Base-by-base conservation (phyloP, 1,140 invertebrate genomes). In the Coenobita brevimanus region DNA sequence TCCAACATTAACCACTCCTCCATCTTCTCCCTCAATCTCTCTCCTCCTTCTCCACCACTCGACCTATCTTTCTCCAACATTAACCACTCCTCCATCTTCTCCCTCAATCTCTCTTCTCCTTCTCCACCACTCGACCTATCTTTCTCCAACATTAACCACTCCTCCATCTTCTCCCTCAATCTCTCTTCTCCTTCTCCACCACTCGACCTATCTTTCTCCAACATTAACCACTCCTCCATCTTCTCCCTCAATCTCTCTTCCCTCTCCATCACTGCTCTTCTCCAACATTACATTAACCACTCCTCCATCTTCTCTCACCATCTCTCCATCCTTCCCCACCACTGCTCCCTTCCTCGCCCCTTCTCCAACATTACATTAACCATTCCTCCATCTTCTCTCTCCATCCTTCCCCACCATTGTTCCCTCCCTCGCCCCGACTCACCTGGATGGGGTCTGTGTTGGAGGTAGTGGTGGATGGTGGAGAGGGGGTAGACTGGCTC, bases 381-480 rank as follows among this genome's bases (percentile, higher is more conserved):
- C 30, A 30, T 33, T 21, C 21, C n/a, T 0, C 30, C 62, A 6
- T 3, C 3, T 64, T 30, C 33, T 21, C 62, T 21, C 62, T 64
- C 62, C n/a, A 3, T 64, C 62, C 17, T 17, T 17, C 62, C 62
- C 62, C n/a, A n/a, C 2, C 62, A 2, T 15, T 24, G 62, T 4
- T 4, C 8, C 50, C 21, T 21, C 8, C 50, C 24, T 1, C 8
- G 24, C 21, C 30, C 3, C 3, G 24, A 73, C 82, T 50, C 24
- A 83, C 82, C 30, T 3, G 36, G 17, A 10, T 75, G 41, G 4
- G 82, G 82, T 24, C 54, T 10, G 33, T 83, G 69, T 50, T 83
- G 82, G n/a, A 83, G 46, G 46, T 73, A 83, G 67, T 83, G 82
- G 13, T 83, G 69, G 67, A 83, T 83, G 82, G 67, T 75, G 43